phyloP scores from a whole-genome alignment of 2,113 vertebrate genomes.

The Ageneiosus marmoratus region DNA sequence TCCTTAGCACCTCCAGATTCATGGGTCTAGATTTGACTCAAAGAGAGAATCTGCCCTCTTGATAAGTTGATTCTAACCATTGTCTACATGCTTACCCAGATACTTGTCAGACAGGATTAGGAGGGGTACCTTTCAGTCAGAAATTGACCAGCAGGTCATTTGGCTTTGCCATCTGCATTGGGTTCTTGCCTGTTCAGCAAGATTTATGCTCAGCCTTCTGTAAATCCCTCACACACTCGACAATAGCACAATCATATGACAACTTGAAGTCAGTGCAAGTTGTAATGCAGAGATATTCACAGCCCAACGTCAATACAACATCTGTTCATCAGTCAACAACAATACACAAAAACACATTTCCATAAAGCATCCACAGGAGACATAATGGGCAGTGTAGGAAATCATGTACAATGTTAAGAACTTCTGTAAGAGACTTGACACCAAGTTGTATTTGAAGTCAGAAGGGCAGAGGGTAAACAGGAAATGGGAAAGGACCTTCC shows the following conservation, averaged over 20 bases:
- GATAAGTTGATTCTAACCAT: background rate
- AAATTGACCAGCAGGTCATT: background rate
- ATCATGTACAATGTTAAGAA: background rate
- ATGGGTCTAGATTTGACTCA: background rate
- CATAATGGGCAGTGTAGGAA: background rate
- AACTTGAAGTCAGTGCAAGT: background rate
- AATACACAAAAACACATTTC: background rate
- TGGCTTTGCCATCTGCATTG: background rate
- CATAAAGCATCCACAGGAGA: background rate
- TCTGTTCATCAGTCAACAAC: background rate
- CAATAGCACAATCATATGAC: background rate
- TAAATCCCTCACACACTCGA: background rate
- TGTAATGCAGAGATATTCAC: background rate
- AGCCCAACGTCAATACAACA: background rate
- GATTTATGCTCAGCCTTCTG: background rate
- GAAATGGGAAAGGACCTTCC: background rate
- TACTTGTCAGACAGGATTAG: background rate
- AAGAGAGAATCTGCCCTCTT: background rate
- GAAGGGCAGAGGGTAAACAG: background rate
- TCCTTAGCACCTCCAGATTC: background rate
- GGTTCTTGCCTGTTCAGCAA: background rate
- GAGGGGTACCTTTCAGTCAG: background rate
- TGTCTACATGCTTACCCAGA: background rate
- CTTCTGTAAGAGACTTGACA: background rate
- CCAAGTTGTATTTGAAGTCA: background rate